Conservation (phyloP, 1,140 invertebrate genomes). For the Drosophila arawakana region DNA sequence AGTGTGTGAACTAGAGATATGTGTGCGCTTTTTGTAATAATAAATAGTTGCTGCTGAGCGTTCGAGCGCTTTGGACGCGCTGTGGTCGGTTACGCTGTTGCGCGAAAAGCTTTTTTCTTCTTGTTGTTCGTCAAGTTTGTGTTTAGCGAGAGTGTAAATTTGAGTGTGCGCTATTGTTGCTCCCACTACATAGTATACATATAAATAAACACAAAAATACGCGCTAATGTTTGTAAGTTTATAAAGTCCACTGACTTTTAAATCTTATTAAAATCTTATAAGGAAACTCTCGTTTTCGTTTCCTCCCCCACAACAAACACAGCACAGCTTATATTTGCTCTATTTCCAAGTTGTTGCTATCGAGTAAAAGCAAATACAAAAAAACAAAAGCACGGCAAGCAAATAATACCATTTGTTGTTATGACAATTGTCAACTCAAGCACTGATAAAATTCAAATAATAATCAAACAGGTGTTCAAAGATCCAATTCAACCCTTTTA, state of each 20-base stretch:
- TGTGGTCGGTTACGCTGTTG: slow-evolving; percentile 33
- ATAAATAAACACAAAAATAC: slow-evolving; percentile 11
- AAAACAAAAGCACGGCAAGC: background rate
- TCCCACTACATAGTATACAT: slow-evolving; percentile 27
- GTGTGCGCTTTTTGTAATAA: slow-evolving; percentile 55
- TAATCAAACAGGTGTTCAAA: slow-evolving; percentile 27
- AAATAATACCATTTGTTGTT: slow-evolving; percentile 12
- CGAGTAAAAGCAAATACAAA: slow-evolving; percentile 1
- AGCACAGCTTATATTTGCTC: background rate
- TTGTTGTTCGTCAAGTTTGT: slow-evolving; percentile 46
- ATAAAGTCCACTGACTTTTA: slow-evolving; percentile 4
- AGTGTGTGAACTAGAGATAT: slow-evolving; percentile 3
- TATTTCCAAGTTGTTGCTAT: slow-evolving; percentile 18
- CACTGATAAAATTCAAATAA: slow-evolving; percentile 26
- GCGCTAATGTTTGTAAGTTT: slow-evolving; percentile 20
- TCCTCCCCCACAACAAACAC: slow-evolving; percentile 8
- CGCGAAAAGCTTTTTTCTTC: slow-evolving; percentile 40
- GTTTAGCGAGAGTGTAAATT: slow-evolving; percentile 41
- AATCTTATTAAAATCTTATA: slow-evolving; percentile 34
- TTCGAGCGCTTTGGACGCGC: slow-evolving; percentile 62
- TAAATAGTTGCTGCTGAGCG: slow-evolving; percentile 71
- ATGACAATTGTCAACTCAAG: slow-evolving; percentile 8
- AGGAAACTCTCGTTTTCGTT: background rate
- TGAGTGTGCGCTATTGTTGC: slow-evolving; percentile 51
- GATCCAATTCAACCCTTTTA: background rate